A percentile compares a stretch with the other conserved stretches of the same genome.
These are phyloP conservation scores for Luffia ferchaultella DNA, from an alignment of 2,888 invertebrate genomes.

Conservation along the genomic window DNA sequence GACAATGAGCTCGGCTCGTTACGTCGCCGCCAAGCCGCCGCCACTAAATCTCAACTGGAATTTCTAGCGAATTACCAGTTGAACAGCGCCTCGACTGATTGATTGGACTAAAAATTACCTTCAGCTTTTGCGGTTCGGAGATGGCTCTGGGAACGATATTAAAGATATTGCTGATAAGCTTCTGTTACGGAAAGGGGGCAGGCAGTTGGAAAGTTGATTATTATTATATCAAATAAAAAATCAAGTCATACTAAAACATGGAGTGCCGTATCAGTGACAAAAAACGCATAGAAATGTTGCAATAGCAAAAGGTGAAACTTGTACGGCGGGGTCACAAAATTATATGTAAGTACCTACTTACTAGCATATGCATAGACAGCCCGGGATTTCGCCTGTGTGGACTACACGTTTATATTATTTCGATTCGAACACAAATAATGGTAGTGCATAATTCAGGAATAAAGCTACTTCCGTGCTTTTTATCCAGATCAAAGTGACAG, in stretches of 20 bases:
- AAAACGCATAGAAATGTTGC: background rate
- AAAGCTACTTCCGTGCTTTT: too few relatives aligned
- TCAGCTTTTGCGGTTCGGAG: conserved; percentile 32
- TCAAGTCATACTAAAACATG: background rate
- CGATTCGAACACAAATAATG: too few relatives aligned
- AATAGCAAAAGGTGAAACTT: too few relatives aligned
- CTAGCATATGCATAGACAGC: too few relatives aligned
- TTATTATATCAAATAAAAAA: background rate
- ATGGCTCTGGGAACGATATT: background rate
- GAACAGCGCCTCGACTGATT: conserved; percentile 49
- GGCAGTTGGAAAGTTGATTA: background rate
- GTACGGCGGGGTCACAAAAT: too few relatives aligned
- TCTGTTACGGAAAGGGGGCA: background rate
- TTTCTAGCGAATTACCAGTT: conserved; percentile 62
- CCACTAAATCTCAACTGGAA: conserved; percentile 60
- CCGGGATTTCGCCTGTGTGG: too few relatives aligned
- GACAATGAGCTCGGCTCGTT: conserved; percentile 26
- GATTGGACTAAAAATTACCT: conserved; percentile 61
- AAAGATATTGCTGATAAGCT: background rate
- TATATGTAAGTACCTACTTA: too few relatives aligned
- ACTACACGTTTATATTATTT: too few relatives aligned
- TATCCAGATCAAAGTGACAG: too few relatives aligned
- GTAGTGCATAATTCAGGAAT: too few relatives aligned
- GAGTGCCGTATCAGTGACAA: background rate
- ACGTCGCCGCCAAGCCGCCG: conserved; percentile 30